Base-by-base conservation (phyloP, 2,797 vertebrate species). In the Lophotriccus pileatus region DNA sequence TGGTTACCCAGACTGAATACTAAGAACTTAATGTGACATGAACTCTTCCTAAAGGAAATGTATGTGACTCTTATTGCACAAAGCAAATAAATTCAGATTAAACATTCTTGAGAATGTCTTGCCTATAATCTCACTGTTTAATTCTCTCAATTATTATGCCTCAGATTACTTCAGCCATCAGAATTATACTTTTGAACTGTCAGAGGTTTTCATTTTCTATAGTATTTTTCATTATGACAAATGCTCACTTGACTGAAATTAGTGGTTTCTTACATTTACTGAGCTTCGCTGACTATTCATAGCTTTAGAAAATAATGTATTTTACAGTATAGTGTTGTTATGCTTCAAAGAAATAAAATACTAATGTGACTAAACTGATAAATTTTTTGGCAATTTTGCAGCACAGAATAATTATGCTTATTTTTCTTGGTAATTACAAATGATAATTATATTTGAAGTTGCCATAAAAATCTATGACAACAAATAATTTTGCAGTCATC, bases 351-450 rank as follows among this genome's bases (percentile, higher is more conserved):
- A 83, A 92, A 93, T 87, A 78, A 94, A 90, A 93, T 62, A 85
- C 17, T 79, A 73, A 94, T 85, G 47, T 88, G 55, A 93, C 90
- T 82, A 83, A 94, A 76, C 28, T 60, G 43, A 90, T 81, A 66
- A 30, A 3, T 55, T 79, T 86, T 86, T 47, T 37, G 1, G 58
- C 32, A 63, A 89, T 94, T 53, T 84, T 94, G 59, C 56, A 69
- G 32, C 70, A 89, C 11, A 89, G 68, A 95, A 96, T 94, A 95
- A 94, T 84, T 75, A 80, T 70, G 14, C 77, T 95, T 82, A 89
- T 94, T 94, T 95, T 96, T 89, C 90, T 94, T 86, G 34, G 30
- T 94, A 96, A 86, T 93, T 97, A 94, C 75, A 94, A 96, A 94
- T 91, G 17, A 79, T 75, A 97, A 90, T 94, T 93, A 88, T 63